Percentiles rank a stretch among this genome's conserved stretches.
Conservation (phyloP, 2,797 vertebrate genomes). For the Enteromius trimaculatus region DNA sequence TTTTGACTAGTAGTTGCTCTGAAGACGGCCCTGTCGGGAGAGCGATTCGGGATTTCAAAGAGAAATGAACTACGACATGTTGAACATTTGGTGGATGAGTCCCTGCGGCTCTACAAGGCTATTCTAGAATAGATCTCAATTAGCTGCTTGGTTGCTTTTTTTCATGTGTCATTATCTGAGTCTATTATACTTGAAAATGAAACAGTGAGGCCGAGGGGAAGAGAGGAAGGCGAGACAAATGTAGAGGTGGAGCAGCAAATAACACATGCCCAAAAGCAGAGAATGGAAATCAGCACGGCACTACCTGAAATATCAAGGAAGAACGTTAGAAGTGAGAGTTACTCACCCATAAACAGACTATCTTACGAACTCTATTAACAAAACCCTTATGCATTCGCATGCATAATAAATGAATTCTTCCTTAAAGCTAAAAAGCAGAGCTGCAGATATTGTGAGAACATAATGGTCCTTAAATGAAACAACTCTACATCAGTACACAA, state of each 20-base stretch:
- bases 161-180: conserved; percentile 59
- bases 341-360: conserved; percentile 1
- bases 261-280: conserved; percentile 22
- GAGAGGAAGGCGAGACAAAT: conserved; percentile 20
- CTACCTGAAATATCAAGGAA: conserved; percentile 31
- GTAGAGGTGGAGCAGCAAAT: conserved; percentile 5
- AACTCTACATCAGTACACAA: not conserved
- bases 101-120: conserved; percentile 49
- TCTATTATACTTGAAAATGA: conserved; percentile 59
- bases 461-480: not conserved
- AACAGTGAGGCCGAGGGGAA: conserved; percentile 36
- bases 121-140: conserved; percentile 64
- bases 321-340: not conserved
- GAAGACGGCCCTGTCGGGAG: conserved; percentile 16
- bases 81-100: conserved; percentile 59
- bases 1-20: conserved; percentile 38
- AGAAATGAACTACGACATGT: conserved; percentile 58
- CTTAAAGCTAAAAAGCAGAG: conserved; percentile 22
- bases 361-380: conserved; percentile 1
- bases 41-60: conserved; percentile 41
- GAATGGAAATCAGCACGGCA: conserved; percentile 39
- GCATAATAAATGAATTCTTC: not conserved
- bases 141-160: conserved; percentile 63
- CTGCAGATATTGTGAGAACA: not conserved
- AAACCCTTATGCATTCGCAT: not conserved